Conservation (phyloP, 1,140 invertebrate genomes). For the Temnothorax curvispinosus region DNA sequence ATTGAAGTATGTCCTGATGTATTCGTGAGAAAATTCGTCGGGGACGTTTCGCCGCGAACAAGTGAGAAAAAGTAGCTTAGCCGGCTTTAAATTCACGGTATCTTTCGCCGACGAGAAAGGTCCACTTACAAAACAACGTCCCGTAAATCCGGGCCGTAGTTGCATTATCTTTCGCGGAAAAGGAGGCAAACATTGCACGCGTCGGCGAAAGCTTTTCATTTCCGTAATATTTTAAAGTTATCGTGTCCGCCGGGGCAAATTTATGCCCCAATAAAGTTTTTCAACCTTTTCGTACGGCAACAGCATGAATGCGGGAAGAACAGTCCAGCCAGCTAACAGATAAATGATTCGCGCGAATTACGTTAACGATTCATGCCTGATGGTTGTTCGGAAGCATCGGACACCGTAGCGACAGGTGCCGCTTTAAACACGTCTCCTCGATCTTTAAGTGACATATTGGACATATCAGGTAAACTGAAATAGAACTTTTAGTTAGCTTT, state of each 20-base stretch:
- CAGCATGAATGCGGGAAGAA: constrained; percentile 58
- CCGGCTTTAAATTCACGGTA: constrained; percentile 80
- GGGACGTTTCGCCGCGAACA: constrained; percentile 44
- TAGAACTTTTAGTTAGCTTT: constrained; percentile 36
- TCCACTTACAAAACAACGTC: constrained; percentile 80
- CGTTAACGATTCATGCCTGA: constrained; percentile 48
- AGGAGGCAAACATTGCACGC: constrained; percentile 81
- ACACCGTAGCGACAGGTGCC: neutral
- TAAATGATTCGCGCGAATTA: constrained; percentile 65
- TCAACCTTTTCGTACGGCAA: constrained; percentile 65
- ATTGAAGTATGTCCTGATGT: neutral
- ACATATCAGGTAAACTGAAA: constrained; percentile 32
- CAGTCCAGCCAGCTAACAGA: constrained; percentile 30
- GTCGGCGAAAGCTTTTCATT: constrained; percentile 84
- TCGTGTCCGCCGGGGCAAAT: constrained; percentile 82
- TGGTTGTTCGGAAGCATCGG: neutral
- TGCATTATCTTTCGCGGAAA: constrained; percentile 85
- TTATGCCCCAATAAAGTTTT: constrained; percentile 83
- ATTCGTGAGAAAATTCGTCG: constrained; percentile 65
- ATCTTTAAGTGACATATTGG: constrained; percentile 21
- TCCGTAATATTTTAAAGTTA: constrained; percentile 85
- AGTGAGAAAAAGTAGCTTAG: constrained; percentile 75
- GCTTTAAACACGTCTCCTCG: constrained; percentile 30
- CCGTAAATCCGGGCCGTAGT: constrained; percentile 80
- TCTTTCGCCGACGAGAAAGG: constrained; percentile 79